Conservation (phyloP, 2,888 invertebrate genomes). For the Pollenia amentaria region DNA sequence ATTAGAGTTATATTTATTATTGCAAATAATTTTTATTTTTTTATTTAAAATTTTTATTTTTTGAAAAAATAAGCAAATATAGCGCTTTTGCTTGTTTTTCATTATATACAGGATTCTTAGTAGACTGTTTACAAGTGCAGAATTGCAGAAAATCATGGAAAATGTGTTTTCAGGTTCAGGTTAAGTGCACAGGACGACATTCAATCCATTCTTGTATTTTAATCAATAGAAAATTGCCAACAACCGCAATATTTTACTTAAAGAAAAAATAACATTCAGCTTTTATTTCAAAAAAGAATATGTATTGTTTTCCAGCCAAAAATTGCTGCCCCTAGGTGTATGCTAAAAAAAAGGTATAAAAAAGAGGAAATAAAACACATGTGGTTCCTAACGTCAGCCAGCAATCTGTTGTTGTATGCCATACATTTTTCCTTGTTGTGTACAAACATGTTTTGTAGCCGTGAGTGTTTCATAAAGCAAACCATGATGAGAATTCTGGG, state of each 20-base stretch:
- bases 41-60: no score
- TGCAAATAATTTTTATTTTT: no score
- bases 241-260: neutral
- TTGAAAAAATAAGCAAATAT: no score
- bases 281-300: neutral
- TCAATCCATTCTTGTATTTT: neutral
- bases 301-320: constrained; percentile 22
- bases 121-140: neutral
- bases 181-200: constrained; percentile 22
- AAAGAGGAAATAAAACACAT: neutral
- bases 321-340: constrained; percentile 14
- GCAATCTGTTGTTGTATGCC: neutral
- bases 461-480: no score
- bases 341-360: neutral
- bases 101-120: no score
- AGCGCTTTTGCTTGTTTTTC: no score
- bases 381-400: neutral
- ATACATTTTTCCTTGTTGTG: neutral
- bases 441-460: no score
- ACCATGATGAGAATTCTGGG: no score
- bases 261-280: neutral
- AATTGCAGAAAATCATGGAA: neutral
- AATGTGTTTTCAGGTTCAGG: neutral
- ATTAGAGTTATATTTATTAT: no score
- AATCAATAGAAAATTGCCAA: neutral